Evolutionary conservation across 2,888 invertebrate species (phyloP), one percentile per base, ranked within the genome.

Genomic region (Gibbula magus): DNA sequence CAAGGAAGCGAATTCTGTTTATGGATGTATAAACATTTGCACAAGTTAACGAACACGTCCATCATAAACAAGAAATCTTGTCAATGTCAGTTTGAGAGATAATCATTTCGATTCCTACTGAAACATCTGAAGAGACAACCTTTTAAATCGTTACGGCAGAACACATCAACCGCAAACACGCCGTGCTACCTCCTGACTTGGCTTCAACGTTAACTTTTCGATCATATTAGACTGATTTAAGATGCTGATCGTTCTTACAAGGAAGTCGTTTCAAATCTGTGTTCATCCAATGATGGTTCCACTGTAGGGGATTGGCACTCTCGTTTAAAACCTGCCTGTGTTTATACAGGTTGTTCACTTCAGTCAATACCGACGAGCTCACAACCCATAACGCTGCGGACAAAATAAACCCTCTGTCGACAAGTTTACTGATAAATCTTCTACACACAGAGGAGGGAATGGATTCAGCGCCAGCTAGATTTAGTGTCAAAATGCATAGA

Each of bases 391-490:
- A 61, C 61, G 61, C 61, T 25, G 29, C 29, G 29, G 29, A 29
- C 29, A 61, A 61, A 61, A 61, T 61, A 61, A 61, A 61, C 61
- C 61, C 29, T 29, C 25, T 61, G 61, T 61, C 61, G 61, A 29
- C 61, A 29, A 61, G 61, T 61, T 25, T 61, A 61, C 61, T 29
- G 61, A 61, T 61, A 61, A 61, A 61, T 61, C 61, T 61, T 61
- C 25, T 16, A 0, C 25, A 61, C 22, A 25, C 29, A 22, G 61
- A 2, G 22, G 61, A 29, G 61, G 25, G 10, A 45, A 45, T 45
- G 45, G 45, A 45, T 10, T 45, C 45, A 45, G 45, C 45, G 45
- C 45, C 45, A 45, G 45, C 45, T 45, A 45, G 45, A 45, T 45
- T 13, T 13, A 45, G 45, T 45, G 45, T 45, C 45, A 45, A 45